A percentile compares a stretch with the other conserved stretches of the same genome.
Conservation (phyloP, 2,888 invertebrate species). For the Melanostoma mellinum region DNA sequence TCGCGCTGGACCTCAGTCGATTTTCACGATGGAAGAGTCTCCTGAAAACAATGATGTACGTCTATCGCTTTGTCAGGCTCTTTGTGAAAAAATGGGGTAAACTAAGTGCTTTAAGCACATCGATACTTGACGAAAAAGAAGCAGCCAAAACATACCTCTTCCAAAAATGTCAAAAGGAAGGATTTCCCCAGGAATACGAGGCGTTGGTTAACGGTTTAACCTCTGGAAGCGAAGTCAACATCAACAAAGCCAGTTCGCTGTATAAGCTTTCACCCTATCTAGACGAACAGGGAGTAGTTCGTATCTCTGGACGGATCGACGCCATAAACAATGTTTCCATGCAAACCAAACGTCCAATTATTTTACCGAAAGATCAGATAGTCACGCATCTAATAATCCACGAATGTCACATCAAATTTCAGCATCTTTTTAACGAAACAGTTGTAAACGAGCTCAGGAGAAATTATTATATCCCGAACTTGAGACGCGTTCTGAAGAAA, state of each 20-base stretch:
- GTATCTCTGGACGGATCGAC: slow-evolving; percentile 44
- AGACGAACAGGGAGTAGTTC: slow-evolving; percentile 40
- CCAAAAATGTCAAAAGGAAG: slow-evolving; percentile 6
- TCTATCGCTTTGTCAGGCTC: no score
- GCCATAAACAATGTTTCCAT: slow-evolving; percentile 30
- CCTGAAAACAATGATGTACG: no score
- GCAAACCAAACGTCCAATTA: slow-evolving; percentile 44
- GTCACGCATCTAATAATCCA: slow-evolving; percentile 37
- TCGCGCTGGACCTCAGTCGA: no score
- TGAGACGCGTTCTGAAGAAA: slow-evolving; percentile 23
- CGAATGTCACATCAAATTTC: slow-evolving; percentile 40
- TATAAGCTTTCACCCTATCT: slow-evolving; percentile 34
- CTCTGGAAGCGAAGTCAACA: neutral
- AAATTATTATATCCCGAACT: neutral
- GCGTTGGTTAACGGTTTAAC: neutral
- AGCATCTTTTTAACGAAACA: slow-evolving; percentile 42
- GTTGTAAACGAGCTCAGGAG: slow-evolving; percentile 11
- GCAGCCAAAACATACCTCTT: slow-evolving; percentile 28
- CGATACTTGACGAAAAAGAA: no score
- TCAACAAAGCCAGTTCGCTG: slow-evolving; percentile 1
- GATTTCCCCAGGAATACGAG: neutral
- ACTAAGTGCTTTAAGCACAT: no score
- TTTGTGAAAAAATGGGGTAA: no score
- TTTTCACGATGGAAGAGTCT: no score
- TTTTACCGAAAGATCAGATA: slow-evolving; percentile 41